Base-by-base conservation (phyloP, 1,140 invertebrate species). In the Temnothorax nylanderi region DNA sequence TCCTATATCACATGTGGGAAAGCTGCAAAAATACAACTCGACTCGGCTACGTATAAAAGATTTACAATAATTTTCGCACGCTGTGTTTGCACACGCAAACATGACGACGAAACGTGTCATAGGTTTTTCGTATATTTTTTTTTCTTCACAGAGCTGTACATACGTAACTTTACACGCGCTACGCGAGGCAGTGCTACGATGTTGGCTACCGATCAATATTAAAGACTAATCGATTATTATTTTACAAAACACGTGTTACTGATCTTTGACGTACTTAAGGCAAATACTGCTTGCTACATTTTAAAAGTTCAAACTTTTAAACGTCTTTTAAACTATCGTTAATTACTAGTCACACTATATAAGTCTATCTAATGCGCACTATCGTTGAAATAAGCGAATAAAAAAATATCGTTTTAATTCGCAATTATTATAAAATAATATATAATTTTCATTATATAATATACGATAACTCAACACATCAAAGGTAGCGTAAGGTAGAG, bases 1-100 rank as follows among this genome's bases (percentile, higher is more conserved):
- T 87, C 13, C 86, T 89, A 91, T 91, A 91, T 89, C 87, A 91
- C 90, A 91, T 86, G 54, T 88, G 58, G 84, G 44, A 88, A 91
- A 91, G 90, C 90, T 91, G 90, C 88, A 34, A 58, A 89, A 44
- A 34, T 86, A 82, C 85, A 90, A 82, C 49, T 90, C 37, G 41
- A 54, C 32, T 69, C 41, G 86, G 56, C 81, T 90, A 90, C 69
- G 21, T 88, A 82, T 51, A 74, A 88, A 85, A 58, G 71, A 58
- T 87, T 54, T 82, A 76, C 69, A 54, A 47, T 86, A 65, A 18
- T 81, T 62, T 37, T 41, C 58, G 26, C 67, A 74, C 54, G 58
- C 32, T 72, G 21, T 37, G 74, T 89, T 74, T 47, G 18, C 37
- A 26, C 51, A 60, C 74, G 56, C 87, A 72, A 78, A 56, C 78